Evolutionary conservation across 2,113 vertebrate species (phyloP), one percentile per base, ranked within the genome.

Genomic region (Semnopithecus entellus): DNA sequence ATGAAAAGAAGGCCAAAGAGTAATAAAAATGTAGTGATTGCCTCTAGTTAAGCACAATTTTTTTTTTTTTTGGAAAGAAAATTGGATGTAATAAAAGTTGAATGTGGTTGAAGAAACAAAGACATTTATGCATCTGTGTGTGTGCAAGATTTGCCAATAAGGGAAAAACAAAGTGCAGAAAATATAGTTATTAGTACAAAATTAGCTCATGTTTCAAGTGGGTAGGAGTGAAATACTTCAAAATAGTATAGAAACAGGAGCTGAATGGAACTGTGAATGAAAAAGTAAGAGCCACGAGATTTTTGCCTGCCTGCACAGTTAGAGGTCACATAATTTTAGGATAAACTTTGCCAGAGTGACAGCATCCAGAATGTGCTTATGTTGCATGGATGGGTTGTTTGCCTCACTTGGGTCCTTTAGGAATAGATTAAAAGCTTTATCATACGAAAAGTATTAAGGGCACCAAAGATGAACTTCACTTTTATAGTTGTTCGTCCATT

Each of bases 21-120:
- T 68, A 85, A 85, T 83, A 40, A 86, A 79, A 78, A 35, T 75
- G 20, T 95, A 43, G 48, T 17, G 80, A 43, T 16, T 13, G 14
- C 75, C 59, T 89, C 30, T 61, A 48, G 23, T 86, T 76, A 61
- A 59, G 59, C 30, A n/a, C 14, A 40, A 13, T 48, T 50, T 61
- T 55, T 55, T 55, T 55, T 88, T 94, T 96, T 73, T 83, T 92
- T 80, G 18, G 85, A 25, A 80, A 92, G 89, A 81, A 95, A 94
- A 70, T 81, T 35, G 43, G n/a, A 52, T 10, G 2, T 81, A 70
- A 86, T 88, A 80, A 94, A 89, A 87, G 59, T 10, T 92, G 40
- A 75, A 79, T 83, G 8, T 79, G 57, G 30, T 82, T 81, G 64
- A 90, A 88, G 88, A 96, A 90, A 92, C 55, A 70, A 95, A 97